These are phyloP conservation scores for Euglossa dilemma DNA, from an alignment of 1,140 invertebrate species.

Conservation along the genomic window DNA sequence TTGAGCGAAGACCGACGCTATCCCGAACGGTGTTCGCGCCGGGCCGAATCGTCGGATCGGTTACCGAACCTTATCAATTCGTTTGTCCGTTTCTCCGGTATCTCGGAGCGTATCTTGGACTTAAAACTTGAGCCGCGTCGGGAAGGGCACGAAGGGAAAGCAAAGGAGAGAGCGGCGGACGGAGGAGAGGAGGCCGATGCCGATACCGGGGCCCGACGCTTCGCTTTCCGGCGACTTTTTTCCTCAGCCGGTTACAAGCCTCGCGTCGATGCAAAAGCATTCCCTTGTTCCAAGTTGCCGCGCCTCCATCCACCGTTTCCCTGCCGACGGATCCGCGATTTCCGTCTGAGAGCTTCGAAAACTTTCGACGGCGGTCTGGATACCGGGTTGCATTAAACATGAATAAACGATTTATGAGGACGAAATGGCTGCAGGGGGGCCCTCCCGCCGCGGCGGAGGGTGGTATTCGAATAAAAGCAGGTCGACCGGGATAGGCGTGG, in stretches of 20 bases:
- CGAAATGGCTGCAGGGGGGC: slow-evolving; percentile 44
- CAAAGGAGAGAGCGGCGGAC: no score
- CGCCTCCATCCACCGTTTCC: slow-evolving; percentile 43
- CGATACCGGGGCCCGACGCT: no score
- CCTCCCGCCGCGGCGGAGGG: slow-evolving; percentile 4
- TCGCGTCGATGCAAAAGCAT: slow-evolving; percentile 72
- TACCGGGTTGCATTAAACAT: slow-evolving; percentile 71
- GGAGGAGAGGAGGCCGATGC: no score
- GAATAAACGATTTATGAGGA: slow-evolving; percentile 77
- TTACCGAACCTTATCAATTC: no score
- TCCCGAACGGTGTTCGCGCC: no score
- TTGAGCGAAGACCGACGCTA: no score
- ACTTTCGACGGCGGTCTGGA: slow-evolving; percentile 56
- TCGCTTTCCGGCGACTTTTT: slow-evolving; percentile 53
- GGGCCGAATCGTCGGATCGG: no score
- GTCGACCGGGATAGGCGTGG: slow-evolving; percentile 34
- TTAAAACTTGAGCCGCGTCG: background rate
- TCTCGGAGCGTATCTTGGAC: no score
- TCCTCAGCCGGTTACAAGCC: slow-evolving; percentile 56
- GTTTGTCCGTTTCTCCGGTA: no score
- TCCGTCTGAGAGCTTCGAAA: slow-evolving; percentile 71
- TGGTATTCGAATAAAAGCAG: slow-evolving; percentile 39
- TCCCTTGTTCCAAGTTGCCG: slow-evolving; percentile 72
- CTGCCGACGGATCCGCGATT: slow-evolving; percentile 54
- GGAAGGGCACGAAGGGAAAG: background rate